Percentiles rank a stretch among this genome's conserved stretches.
phyloP scores from a whole-genome alignment of 2,113 vertebrate genomes.

The Misgurnus anguillicaudatus region DNA sequence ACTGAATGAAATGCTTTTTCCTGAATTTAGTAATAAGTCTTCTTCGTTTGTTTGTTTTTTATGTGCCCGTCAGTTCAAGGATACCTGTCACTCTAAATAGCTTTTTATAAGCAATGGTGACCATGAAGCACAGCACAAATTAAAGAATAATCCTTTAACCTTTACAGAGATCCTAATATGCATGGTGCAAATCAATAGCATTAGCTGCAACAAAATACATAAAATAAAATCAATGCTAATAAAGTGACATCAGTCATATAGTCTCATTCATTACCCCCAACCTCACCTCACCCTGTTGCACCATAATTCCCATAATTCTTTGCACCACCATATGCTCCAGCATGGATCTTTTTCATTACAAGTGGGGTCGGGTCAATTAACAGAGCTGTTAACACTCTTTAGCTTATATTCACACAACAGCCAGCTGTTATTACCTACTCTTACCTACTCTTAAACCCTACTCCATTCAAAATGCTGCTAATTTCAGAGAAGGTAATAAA shows the following conservation, averaged over 20 bases:
- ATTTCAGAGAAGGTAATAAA: not conserved
- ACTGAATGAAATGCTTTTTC: not conserved
- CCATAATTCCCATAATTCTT: constrained; percentile 47
- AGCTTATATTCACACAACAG: constrained; percentile 44
- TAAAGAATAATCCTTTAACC: constrained; percentile 57
- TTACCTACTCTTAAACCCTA: not conserved
- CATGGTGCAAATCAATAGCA: constrained; percentile 65
- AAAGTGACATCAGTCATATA: constrained; percentile 72
- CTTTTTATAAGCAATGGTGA: constrained; percentile 49
- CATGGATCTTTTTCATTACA: constrained; percentile 51
- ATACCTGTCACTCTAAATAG: constrained; percentile 53
- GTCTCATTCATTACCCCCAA: constrained; percentile 43
- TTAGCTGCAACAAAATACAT: constrained; percentile 72
- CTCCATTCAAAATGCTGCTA: not conserved
- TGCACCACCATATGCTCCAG: constrained; percentile 33
- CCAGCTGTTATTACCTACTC: constrained; percentile 32
- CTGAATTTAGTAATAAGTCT: not conserved
- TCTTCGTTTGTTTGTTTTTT: not conserved
- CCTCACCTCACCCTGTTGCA: constrained; percentile 49
- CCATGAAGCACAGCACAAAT: constrained; percentile 41
- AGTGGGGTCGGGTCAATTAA: constrained; percentile 62
- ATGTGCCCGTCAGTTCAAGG: constrained; percentile 20
- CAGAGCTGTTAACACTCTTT: constrained; percentile 61
- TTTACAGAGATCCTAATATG: constrained; percentile 59
- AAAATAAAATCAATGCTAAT: constrained; percentile 78